Evolutionary conservation across 2,888 invertebrate species (phyloP), one percentile per base, ranked within the genome.

Genomic region (Drosophila pegasa): DNA sequence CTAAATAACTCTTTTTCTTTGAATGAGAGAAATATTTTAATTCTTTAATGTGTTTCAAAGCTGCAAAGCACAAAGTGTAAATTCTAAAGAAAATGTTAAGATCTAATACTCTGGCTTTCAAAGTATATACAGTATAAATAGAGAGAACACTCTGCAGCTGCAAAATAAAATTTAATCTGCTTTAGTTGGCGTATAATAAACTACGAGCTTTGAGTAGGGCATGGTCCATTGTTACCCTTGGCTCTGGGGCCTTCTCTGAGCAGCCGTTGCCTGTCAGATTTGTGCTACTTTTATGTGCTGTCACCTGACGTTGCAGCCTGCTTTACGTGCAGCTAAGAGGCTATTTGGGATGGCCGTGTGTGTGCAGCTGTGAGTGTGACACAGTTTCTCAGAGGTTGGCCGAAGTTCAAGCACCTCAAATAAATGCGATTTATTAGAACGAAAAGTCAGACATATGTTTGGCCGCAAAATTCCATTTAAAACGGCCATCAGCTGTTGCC

Each of bases 401-500:
- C 10, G 8, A 50, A 35, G 63, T 51, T 57, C 33, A 47, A 68
- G 54, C 37, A 60, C 52, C 54, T 69, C 48, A 51, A 52, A 64
- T 58, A 56, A 63, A 55, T 65, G 54, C 64, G 54, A 84, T 87
- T 84, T 81, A 84, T 83, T 75, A 56, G 51, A 60, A 31, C 29
- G 25, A 57, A 62, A 58, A 25, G 41, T 22, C 48, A 54, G 45
- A 43, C 43, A 38, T 43, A 45, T 61, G 41, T 57, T 43, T n/a
- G 43, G 54, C 56, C 71, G 29, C 69, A 68, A 71, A 71, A 61
- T 61, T 68, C 48, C 71, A 75, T 75, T 81, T 66, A 58, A 81
- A 73, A 66, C 60, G 50, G 67, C 50, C 69, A 87, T 72, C 82
- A 83, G 64, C 85, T 83, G 83, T 74, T 83, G 68, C 82, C 85